Percentiles rank a stretch among this genome's conserved stretches.
phyloP scores from a whole-genome alignment of 2,888 invertebrate genomes.

The Lingula anatina region DNA sequence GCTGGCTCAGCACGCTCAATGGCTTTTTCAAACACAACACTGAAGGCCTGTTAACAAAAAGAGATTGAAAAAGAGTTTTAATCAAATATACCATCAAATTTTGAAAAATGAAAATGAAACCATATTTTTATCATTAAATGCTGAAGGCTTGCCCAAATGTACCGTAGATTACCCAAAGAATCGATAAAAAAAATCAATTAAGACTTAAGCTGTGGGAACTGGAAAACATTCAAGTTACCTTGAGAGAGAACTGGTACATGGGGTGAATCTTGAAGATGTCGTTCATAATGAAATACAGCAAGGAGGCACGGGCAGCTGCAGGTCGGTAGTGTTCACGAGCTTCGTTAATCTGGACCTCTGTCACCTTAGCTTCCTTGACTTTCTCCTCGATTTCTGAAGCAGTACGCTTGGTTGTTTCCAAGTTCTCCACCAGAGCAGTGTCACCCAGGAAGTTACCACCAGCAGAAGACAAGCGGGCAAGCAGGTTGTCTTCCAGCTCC shows the following conservation, averaged over 20 bases:
- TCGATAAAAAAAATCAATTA: no score
- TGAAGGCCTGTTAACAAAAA: slow-evolving; percentile 71
- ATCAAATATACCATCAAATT: no score
- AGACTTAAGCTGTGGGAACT: no score
- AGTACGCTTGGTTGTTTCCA: slow-evolving; percentile 91
- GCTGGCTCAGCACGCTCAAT: slow-evolving; percentile 82
- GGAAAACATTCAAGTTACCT: no score
- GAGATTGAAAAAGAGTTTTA: background rate
- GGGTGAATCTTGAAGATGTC: slow-evolving; percentile 94
- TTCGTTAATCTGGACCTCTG: slow-evolving; percentile 85
- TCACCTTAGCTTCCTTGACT: slow-evolving; percentile 87
- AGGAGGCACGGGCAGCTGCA: slow-evolving; percentile 86
- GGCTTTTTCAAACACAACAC: slow-evolving; percentile 95
- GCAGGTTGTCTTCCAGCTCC: slow-evolving; percentile 83
- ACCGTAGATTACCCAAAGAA: no score
- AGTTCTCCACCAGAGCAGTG: slow-evolving; percentile 89
- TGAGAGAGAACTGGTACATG: slow-evolving; percentile 94
- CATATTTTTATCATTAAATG: no score
- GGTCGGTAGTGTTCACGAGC: slow-evolving; percentile 88
- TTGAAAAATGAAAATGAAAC: no score
- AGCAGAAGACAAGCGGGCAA: slow-evolving; percentile 84
- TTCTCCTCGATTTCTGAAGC: slow-evolving; percentile 89
- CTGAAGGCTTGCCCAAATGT: no score
- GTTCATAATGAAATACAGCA: slow-evolving; percentile 91
- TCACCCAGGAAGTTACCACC: slow-evolving; percentile 92